Evolutionary conservation across 2,888 invertebrate genomes (phyloP).

Genomic region (Coelogynopora nodosa): DNA sequence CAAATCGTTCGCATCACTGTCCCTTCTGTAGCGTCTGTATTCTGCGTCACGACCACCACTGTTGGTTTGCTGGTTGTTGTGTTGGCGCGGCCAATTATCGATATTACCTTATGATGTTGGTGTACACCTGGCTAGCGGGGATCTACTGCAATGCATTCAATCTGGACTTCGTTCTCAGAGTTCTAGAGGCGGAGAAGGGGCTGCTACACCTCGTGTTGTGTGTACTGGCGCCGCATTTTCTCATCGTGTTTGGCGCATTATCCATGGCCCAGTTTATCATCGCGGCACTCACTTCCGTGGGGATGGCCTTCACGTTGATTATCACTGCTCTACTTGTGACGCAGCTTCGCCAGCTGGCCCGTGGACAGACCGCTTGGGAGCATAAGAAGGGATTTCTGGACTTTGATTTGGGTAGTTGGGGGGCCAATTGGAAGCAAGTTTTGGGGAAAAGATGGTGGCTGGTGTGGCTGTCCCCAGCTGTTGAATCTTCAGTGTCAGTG

Average conservation of each 20-base stretch:
- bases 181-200: not conserved
- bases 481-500: not conserved
- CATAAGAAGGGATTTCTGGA: not conserved
- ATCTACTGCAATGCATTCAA: not conserved
- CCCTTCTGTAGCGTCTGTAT: slow-evolving; percentile 75
- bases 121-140: slow-evolving; percentile 40
- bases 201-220: not conserved
- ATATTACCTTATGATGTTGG: slow-evolving; percentile 36
- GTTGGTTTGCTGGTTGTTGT: slow-evolving; percentile 41
- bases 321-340: not conserved
- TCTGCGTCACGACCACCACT: slow-evolving; percentile 66
- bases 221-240: slow-evolving; percentile 26
- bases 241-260: not conserved
- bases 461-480: not conserved
- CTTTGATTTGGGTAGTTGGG: not conserved
- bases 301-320: slow-evolving; percentile 2
- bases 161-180: slow-evolving; percentile 13
- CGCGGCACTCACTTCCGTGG: slow-evolving; percentile 15
- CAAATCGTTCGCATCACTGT: slow-evolving; percentile 71
- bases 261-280: not conserved
- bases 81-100: slow-evolving; percentile 40
- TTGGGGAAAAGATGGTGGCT: not conserved
- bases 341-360: not conserved
- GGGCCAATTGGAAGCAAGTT: not conserved
- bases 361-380: slow-evolving; percentile 22